phyloP scores from a whole-genome alignment of 1,140 invertebrate genomes.

The Campodea augens region DNA sequence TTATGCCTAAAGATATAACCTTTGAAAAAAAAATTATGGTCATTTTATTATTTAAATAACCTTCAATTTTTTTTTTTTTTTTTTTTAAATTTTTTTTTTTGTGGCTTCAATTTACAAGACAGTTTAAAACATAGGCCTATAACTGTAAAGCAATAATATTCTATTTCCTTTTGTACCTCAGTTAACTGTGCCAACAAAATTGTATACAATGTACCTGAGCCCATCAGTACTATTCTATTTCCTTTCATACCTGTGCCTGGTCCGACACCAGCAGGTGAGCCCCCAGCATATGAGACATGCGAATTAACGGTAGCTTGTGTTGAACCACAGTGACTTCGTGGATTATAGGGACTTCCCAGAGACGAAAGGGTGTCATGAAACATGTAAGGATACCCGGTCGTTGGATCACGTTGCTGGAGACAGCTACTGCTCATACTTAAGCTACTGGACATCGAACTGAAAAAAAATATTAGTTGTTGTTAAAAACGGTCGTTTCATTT shows the following conservation, averaged over 20 bases:
- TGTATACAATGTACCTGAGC: slow-evolving; percentile 69
- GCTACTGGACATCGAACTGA: slow-evolving; percentile 58
- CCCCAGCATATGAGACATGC: slow-evolving; percentile 20
- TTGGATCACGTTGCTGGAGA: slow-evolving; percentile 60
- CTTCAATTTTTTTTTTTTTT: too few relatives aligned
- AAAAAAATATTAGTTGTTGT: slow-evolving; percentile 21
- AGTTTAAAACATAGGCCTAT: too few relatives aligned
- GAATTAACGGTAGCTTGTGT: slow-evolving; percentile 22
- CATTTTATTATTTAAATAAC: too few relatives aligned
- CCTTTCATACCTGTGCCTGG: slow-evolving; percentile 16
- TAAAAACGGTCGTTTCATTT: not conserved
- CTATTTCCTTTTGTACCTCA: too few relatives aligned
- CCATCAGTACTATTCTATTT: slow-evolving; percentile 51
- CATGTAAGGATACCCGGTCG: slow-evolving; percentile 72
- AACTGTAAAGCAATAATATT: too few relatives aligned
- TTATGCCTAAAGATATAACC: too few relatives aligned
- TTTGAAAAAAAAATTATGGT: too few relatives aligned
- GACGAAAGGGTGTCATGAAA: slow-evolving; percentile 75
- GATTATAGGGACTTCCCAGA: slow-evolving; percentile 35
- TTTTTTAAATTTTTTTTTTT: too few relatives aligned
- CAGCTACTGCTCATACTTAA: slow-evolving; percentile 65
- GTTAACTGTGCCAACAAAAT: slow-evolving; percentile 83
- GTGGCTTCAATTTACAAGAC: too few relatives aligned
- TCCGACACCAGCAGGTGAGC: slow-evolving; percentile 17
- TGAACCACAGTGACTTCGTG: slow-evolving; percentile 36